Evolutionary conservation across 2,888 invertebrate genomes (phyloP), one percentile per base, ranked within the genome.

Genomic region (Lymantria monacha): DNA sequence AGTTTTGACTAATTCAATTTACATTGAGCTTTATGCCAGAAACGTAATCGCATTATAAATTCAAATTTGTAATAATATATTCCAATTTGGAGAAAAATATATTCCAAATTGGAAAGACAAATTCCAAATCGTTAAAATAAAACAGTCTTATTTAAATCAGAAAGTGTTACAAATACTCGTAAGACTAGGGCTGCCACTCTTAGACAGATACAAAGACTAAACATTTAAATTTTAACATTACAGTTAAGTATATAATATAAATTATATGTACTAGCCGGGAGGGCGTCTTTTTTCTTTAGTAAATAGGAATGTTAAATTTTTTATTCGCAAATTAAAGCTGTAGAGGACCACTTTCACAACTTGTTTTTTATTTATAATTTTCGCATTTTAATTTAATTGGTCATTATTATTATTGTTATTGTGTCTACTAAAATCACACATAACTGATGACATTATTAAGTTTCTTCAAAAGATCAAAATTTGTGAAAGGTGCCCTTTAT

Each of bases 81-180:
- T 46, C 38, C 51, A 44, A 33, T 46, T 66, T 50, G 55, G 52
- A n/a, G n/a, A 54, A 64, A 42, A 64, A 62, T 54, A 66, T 10
- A 33, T 22, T 46, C 38, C 51, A 44, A 33, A 48, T 41, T 46
- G 42, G 49, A 48, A 53, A 42, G 22, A 31, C 30, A 22, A 49
- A 43, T 46, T 59, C 53, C 55, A 55, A 61, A 59, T 66, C 48
- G 55, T 49, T 53, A 64, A 42, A 68, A 62, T 54, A 66, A 71
- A 79, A 80, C 88, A 88, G 87, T 88, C 88, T 88, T 85, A 74
- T 81, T 73, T 71, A 53, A 74, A 74, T 75, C 74, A 80, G 79
- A 77, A 63, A 63, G 63, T 69, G 57, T 67, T 66, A 67, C 63
- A 77, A 78, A 74, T 80, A 82, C 76, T 78, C 74, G 66, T 75